Conservation (phyloP, 92 coral and sea anemone genomes). For the Meandrina meandrites region DNA sequence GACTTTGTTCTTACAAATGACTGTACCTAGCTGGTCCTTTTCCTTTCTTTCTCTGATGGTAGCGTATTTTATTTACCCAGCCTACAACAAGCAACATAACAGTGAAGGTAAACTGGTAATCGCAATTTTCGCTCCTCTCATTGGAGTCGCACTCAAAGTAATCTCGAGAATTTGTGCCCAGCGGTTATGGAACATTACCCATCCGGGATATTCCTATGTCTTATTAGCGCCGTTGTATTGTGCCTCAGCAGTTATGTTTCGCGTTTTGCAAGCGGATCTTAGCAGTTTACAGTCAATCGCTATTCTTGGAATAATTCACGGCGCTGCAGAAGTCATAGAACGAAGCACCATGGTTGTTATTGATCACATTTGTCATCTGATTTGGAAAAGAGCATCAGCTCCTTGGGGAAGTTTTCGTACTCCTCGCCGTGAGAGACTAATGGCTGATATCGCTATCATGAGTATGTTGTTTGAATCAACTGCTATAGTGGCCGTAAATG, state of each 20-base stretch:
- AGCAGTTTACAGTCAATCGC: slow-evolving; percentile 1
- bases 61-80: not conserved
- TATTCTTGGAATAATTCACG: slow-evolving; percentile 33
- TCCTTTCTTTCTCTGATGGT: too few relatives aligned
- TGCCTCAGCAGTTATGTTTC: not conserved
- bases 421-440: slow-evolving; percentile 47
- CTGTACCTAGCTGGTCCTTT: too few relatives aligned
- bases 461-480: slow-evolving; percentile 17
- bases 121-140: slow-evolving; percentile 17
- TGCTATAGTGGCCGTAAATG: too few relatives aligned
- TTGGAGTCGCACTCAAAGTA: not conserved
- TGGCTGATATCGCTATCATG: slow-evolving; percentile 46
- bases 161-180: slow-evolving; percentile 13
- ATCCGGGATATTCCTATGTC: slow-evolving; percentile 26
- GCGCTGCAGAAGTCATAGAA: slow-evolving; percentile 29
- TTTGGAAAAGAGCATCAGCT: slow-evolving; percentile 3
- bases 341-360: slow-evolving; percentile 28
- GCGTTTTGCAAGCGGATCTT: slow-evolving; percentile 28
- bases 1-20: too few relatives aligned
- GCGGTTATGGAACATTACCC: slow-evolving; percentile 1
- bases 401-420: slow-evolving; percentile 50
- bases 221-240: slow-evolving; percentile 8
- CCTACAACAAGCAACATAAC: not conserved
- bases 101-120: not conserved
- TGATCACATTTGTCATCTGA: slow-evolving; percentile 27